Percentiles rank a stretch among this genome's conserved stretches.
Evolutionary conservation across 2,888 invertebrate genomes (phyloP).

Genomic region (Abrostola triplasia): DNA sequence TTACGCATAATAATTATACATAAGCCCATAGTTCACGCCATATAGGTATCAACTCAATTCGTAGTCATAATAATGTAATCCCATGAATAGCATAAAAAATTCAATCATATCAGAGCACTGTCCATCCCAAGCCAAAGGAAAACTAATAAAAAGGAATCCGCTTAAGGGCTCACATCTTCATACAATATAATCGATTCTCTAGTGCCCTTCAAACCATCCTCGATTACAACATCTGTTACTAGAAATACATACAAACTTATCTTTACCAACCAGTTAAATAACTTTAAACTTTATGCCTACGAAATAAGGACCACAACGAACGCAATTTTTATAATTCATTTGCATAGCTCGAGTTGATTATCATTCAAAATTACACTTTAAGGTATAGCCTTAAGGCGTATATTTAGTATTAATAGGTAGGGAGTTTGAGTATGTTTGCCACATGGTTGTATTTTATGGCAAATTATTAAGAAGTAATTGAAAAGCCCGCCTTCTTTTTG

Average conservation of each 20-base stretch:
- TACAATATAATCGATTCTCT: slow-evolving; percentile 82
- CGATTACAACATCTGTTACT: slow-evolving; percentile 83
- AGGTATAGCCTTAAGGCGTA: slow-evolving; percentile 23
- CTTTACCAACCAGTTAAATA: background rate
- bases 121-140: slow-evolving; percentile 63
- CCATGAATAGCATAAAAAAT: slow-evolving; percentile 46
- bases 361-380: slow-evolving; percentile 50
- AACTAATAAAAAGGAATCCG: slow-evolving; percentile 84
- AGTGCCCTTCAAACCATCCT: slow-evolving; percentile 81
- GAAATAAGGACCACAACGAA: slow-evolving; percentile 8
- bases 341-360: slow-evolving; percentile 16
- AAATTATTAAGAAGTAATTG: slow-evolving; percentile 64
- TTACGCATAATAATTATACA: too few relatives aligned
- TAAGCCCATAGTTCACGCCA: too few relatives aligned
- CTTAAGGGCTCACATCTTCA: slow-evolving; percentile 74
- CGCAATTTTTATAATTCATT: slow-evolving; percentile 22
- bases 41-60: too few relatives aligned
- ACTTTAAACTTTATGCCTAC: slow-evolving; percentile 36
- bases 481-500: slow-evolving; percentile 47
- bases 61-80: too few relatives aligned
- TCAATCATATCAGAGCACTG: slow-evolving; percentile 59
- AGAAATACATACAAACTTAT: slow-evolving; percentile 54
- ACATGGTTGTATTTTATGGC: slow-evolving; percentile 64
- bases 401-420: background rate
- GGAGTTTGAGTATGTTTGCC: slow-evolving; percentile 48